A percentile compares a stretch with the other conserved stretches of the same genome.
phyloP scores from a whole-genome alignment of 2,888 invertebrate species.

The Drosophila fungiperda region DNA sequence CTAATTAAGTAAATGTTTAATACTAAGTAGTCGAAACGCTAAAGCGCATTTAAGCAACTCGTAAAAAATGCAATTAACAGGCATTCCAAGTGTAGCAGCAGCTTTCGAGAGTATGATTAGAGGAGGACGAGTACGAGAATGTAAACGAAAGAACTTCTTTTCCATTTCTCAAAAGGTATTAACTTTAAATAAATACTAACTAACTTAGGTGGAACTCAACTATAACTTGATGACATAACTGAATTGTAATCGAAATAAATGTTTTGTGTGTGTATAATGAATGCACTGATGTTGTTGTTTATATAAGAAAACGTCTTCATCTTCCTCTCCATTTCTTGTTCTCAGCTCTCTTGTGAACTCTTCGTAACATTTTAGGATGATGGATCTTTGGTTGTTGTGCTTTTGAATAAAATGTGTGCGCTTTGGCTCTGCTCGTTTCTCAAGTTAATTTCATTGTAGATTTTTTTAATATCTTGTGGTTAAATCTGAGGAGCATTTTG shows the following conservation, averaged over 20 bases:
- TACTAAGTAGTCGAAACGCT: conserved; percentile 44
- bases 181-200: conserved; percentile 70
- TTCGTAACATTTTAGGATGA: conserved; percentile 33
- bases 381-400: conserved; percentile 85
- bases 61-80: conserved; percentile 48
- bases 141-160: conserved; percentile 31
- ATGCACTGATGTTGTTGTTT: conserved; percentile 34
- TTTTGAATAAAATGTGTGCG: conserved; percentile 48
- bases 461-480: conserved; percentile 16
- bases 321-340: conserved; percentile 7
- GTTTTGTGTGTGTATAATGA: conserved; percentile 48
- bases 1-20: conserved; percentile 68
- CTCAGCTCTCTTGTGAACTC: conserved; percentile 62
- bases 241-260: conserved; percentile 70
- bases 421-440: conserved; percentile 74
- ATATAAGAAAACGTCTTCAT: conserved; percentile 12
- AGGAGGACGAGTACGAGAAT: conserved; percentile 31
- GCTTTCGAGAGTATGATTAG: conserved; percentile 49
- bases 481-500: conserved; percentile 72
- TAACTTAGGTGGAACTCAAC: conserved; percentile 75
- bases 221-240: conserved; percentile 74
- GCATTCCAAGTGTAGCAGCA: conserved; percentile 65
- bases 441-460: conserved; percentile 37
- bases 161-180: conserved; percentile 45
- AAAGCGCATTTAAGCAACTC: conserved; percentile 50